phyloP scores from a whole-genome alignment of 1,140 invertebrate genomes.

The Leguminivora glycinivorella region DNA sequence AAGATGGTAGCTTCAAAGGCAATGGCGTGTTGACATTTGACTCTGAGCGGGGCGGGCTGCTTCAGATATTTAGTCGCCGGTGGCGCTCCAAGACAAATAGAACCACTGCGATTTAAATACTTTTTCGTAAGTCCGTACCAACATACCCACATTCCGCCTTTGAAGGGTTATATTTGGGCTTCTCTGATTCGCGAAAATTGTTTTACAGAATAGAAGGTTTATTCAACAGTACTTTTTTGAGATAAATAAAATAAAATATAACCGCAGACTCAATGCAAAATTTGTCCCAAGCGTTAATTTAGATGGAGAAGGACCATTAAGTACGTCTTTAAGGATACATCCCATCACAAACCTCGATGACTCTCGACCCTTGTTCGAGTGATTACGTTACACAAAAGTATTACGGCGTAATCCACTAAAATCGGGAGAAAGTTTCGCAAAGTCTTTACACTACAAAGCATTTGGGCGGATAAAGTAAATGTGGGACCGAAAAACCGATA shows the following conservation, averaged over 20 bases:
- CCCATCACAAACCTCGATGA: slow-evolving; percentile 6
- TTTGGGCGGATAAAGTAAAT: slow-evolving; percentile 56
- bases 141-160: slow-evolving; percentile 36
- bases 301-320: background rate
- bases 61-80: slow-evolving; percentile 66
- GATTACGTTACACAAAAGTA: slow-evolving; percentile 29
- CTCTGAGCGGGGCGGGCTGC: slow-evolving; percentile 52
- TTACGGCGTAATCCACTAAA: slow-evolving; percentile 43
- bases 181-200: slow-evolving; percentile 1
- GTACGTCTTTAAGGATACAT: background rate
- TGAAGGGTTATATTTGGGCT: slow-evolving; percentile 26
- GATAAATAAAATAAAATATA: slow-evolving; percentile 1
- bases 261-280: slow-evolving; percentile 1
- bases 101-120: slow-evolving; percentile 62
- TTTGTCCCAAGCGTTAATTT: background rate
- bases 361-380: slow-evolving; percentile 18
- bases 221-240: background rate
- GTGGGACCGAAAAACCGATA: slow-evolving; percentile 39
- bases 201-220: background rate
- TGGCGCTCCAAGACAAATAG: slow-evolving; percentile 61
- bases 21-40: slow-evolving; percentile 63
- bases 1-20: slow-evolving; percentile 61
- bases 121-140: slow-evolving; percentile 47
- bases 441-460: slow-evolving; percentile 46
- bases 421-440: slow-evolving; percentile 49